A percentile compares a stretch with the other conserved stretches of the same genome.
These are phyloP conservation scores for Brachyrhaphis roseni DNA, from an alignment of 2,797 vertebrate species.

Conservation along the genomic window DNA sequence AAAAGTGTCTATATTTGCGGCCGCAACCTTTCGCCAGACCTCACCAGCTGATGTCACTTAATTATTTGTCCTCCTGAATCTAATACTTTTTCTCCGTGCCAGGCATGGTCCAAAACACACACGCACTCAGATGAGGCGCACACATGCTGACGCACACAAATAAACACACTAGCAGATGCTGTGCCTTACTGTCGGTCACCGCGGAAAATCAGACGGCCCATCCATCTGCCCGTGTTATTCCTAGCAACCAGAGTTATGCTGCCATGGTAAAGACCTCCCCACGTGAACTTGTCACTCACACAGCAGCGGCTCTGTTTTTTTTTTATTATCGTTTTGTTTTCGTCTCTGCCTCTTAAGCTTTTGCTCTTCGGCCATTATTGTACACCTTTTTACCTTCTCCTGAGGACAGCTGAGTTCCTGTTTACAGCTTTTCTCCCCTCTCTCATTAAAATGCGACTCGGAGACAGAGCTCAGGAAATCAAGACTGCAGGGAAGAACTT, in stretches of 20 bases:
- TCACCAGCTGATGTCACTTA: slow-evolving; percentile 85
- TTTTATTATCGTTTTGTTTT: slow-evolving; percentile 28
- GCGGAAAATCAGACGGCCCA: slow-evolving; percentile 79
- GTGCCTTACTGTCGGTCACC: slow-evolving; percentile 73
- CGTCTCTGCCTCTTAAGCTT: slow-evolving; percentile 17
- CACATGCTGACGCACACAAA: slow-evolving; percentile 45
- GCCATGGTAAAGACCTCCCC: slow-evolving; percentile 81
- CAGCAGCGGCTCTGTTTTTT: slow-evolving; percentile 36
- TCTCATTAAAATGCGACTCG: slow-evolving; percentile 24
- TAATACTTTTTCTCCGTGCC: slow-evolving; percentile 85
- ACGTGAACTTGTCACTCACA: slow-evolving; percentile 90
- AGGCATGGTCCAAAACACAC: slow-evolving; percentile 78
- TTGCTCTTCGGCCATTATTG: slow-evolving; percentile 15
- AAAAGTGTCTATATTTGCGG: slow-evolving; percentile 82
- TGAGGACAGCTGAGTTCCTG: slow-evolving; percentile 50
- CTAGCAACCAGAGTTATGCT: slow-evolving; percentile 87
- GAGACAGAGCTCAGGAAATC: slow-evolving; percentile 24
- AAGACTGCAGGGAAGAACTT: slow-evolving; percentile 26
- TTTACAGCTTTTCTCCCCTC: slow-evolving; percentile 54
- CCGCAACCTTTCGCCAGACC: slow-evolving; percentile 81
- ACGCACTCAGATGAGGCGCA: slow-evolving; percentile 43
- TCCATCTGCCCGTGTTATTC: slow-evolving; percentile 91
- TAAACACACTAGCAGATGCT: slow-evolving; percentile 61
- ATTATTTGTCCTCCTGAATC: slow-evolving; percentile 88
- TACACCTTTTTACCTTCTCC: slow-evolving; percentile 20